Conservation (phyloP, 2,888 invertebrate species). For the Neria commutata region DNA sequence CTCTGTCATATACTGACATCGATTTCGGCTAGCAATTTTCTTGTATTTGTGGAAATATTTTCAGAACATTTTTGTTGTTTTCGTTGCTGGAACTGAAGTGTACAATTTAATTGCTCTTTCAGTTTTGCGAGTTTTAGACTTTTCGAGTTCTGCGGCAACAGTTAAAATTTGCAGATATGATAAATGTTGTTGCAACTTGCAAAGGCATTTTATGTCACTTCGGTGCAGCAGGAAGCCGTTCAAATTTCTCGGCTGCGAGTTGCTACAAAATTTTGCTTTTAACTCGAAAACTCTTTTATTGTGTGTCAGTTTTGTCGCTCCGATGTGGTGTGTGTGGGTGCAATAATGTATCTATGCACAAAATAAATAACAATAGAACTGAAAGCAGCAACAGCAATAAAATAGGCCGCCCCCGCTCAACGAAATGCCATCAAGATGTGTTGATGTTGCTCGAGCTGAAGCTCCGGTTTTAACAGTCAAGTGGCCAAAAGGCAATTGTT, state of each 20-base stretch:
- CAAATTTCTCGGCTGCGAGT: conserved; percentile 20
- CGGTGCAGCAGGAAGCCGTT: not conserved
- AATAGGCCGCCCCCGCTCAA: not conserved
- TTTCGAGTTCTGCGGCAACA: conserved; percentile 1
- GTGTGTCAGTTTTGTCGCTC: not conserved
- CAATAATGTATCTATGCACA: conserved; percentile 7
- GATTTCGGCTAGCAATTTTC: no score
- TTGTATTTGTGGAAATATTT: not conserved
- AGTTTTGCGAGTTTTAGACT: conserved; percentile 30
- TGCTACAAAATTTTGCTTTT: conserved; percentile 55
- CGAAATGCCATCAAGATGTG: conserved; percentile 45
- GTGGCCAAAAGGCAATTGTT: conserved; percentile 57
- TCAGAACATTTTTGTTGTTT: conserved; percentile 33
- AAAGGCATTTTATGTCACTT: conserved; percentile 34
- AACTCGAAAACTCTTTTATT: conserved; percentile 33
- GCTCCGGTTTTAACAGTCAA: conserved; percentile 52
- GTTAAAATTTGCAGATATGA: conserved; percentile 37
- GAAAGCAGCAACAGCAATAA: conserved; percentile 11
- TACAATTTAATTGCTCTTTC: conserved; percentile 50
- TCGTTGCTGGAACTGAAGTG: conserved; percentile 31
- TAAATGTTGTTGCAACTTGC: conserved; percentile 37
- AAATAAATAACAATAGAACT: conserved; percentile 15
- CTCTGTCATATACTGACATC: no score
- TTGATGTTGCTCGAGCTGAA: conserved; percentile 46
- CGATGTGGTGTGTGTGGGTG: conserved; percentile 29